A percentile compares a stretch with the other conserved stretches of the same genome.
phyloP scores from a whole-genome alignment of 2,888 invertebrate genomes.

The Amphipoea oculea region DNA sequence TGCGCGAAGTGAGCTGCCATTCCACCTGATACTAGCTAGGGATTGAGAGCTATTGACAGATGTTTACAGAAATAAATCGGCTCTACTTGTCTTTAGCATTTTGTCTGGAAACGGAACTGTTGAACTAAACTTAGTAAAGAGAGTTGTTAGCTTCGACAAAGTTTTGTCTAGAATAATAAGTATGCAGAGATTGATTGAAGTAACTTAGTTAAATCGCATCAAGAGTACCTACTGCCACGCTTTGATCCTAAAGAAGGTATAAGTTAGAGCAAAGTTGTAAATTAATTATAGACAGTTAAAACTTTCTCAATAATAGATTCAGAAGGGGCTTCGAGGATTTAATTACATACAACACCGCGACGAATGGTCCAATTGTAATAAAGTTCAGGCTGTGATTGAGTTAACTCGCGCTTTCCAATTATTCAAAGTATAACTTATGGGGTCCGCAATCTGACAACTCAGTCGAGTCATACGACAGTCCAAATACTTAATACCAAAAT shows the following conservation, averaged over 20 bases:
- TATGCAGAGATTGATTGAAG: conserved; percentile 27
- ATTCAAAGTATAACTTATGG: conserved; percentile 61
- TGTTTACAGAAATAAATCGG: neutral
- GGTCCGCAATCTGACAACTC: conserved; percentile 46
- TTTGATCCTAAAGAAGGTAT: conserved; percentile 46
- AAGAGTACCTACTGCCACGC: conserved; percentile 16
- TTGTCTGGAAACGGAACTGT: neutral
- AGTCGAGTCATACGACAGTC: conserved; percentile 3
- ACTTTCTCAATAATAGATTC: conserved; percentile 63
- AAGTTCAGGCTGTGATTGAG: conserved; percentile 66
- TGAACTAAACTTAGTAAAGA: conserved; percentile 7
- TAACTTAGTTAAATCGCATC: conserved; percentile 36
- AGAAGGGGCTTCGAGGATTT: conserved; percentile 59
- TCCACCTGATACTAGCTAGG: no score
- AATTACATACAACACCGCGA: conserved; percentile 63
- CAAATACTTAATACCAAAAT: neutral
- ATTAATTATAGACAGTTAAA: conserved; percentile 62
- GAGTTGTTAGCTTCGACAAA: conserved; percentile 12
- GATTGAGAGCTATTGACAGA: neutral
- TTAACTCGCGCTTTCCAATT: conserved; percentile 61
- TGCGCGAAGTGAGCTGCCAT: neutral
- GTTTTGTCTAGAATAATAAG: conserved; percentile 20
- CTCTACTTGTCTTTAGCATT: conserved; percentile 6
- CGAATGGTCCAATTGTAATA: conserved; percentile 62
- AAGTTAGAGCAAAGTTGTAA: conserved; percentile 50